These are phyloP conservation scores for Ectropis grisescens DNA, from an alignment of 1,140 invertebrate species.

Conservation along the genomic window DNA sequence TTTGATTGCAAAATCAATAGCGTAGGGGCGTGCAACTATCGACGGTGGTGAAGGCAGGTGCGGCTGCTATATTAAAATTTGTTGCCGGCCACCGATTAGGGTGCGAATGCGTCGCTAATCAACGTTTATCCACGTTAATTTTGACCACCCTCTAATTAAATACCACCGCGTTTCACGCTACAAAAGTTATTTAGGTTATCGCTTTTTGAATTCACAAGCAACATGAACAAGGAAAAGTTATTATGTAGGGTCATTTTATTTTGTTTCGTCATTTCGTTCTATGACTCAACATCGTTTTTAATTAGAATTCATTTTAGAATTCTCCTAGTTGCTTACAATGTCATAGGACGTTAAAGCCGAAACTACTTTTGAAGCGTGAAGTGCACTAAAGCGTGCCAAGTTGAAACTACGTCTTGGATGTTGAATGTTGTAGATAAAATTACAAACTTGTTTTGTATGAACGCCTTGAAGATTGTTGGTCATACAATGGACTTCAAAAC, in stretches of 20 bases:
- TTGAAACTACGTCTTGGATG: slow-evolving; percentile 11
- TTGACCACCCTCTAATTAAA: slow-evolving; percentile 42
- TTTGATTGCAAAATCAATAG: slow-evolving; percentile 63
- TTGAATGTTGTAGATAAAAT: slow-evolving; percentile 15
- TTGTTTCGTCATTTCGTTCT: too few species aligned
- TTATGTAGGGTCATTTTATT: too few species aligned
- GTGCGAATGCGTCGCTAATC: slow-evolving; percentile 37
- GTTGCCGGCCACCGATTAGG: slow-evolving; percentile 36
- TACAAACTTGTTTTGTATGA: slow-evolving; percentile 12
- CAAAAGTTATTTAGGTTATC: not conserved
- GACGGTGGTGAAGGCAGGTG: slow-evolving; percentile 21
- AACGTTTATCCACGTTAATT: slow-evolving; percentile 37
- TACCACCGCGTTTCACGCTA: too few species aligned
- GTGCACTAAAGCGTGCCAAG: slow-evolving; percentile 10
- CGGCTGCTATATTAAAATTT: slow-evolving; percentile 51
- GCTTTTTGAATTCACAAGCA: too few species aligned
- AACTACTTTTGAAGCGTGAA: slow-evolving; percentile 6
- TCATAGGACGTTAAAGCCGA: slow-evolving; percentile 6
- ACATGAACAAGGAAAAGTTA: too few species aligned
- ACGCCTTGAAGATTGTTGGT: too few species aligned
- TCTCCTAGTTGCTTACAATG: slow-evolving; percentile 10
- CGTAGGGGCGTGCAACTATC: slow-evolving; percentile 31
- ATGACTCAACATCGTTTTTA: too few species aligned
- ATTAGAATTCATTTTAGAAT: too few species aligned
- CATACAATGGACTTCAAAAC: too few species aligned